Evolutionary conservation across 2,888 invertebrate genomes (phyloP).

Genomic region (Melolontha melolontha): DNA sequence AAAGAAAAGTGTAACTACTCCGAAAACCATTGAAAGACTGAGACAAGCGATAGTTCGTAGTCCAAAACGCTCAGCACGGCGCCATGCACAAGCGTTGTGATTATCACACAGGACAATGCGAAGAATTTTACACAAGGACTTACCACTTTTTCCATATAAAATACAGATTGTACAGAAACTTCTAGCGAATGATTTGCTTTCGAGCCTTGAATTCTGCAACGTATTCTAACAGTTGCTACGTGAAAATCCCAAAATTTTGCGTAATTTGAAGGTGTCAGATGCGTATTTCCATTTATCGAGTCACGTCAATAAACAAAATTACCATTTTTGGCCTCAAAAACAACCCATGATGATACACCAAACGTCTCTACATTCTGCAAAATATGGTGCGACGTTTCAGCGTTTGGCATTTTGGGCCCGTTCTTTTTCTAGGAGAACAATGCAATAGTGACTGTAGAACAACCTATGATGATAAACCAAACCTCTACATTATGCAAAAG

Average conservation of each 20-base stretch:
- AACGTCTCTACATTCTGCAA: too few relatives aligned
- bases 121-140: background rate
- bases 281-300: too few relatives aligned
- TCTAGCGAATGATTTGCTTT: background rate
- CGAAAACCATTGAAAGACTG: background rate
- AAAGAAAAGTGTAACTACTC: slow-evolving; percentile 1
- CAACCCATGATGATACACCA: too few relatives aligned
- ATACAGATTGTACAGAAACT: too few relatives aligned
- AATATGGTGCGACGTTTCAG: background rate
- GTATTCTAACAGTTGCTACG: background rate
- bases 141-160: too few relatives aligned
- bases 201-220: slow-evolving; percentile 3
- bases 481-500: too few relatives aligned
- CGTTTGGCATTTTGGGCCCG: too few relatives aligned
- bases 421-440: too few relatives aligned
- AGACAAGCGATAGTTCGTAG: background rate
- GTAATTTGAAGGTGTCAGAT: too few relatives aligned
- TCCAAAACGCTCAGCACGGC: background rate
- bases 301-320: too few relatives aligned
- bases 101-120: background rate
- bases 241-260: background rate
- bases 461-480: too few relatives aligned
- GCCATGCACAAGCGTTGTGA: background rate
- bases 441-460: background rate
- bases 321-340: too few relatives aligned